Evolutionary conservation across 2,888 invertebrate species (phyloP), one percentile per base, ranked within the genome.

Genomic region (Mesodorylaimus sp.): DNA sequence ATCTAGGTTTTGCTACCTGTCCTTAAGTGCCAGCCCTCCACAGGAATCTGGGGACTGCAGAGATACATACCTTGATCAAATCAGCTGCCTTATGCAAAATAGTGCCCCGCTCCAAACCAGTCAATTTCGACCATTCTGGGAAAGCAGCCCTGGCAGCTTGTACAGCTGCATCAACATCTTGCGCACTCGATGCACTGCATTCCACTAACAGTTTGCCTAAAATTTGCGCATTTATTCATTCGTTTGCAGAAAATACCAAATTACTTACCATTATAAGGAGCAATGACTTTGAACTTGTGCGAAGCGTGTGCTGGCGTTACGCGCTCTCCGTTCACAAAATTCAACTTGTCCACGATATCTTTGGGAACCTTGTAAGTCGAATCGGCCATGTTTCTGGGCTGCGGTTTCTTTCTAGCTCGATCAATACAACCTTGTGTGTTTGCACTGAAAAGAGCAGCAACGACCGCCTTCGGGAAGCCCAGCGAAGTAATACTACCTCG

Each of bases 141-240:
- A 69, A 69, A 1, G 70, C 72, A 13, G 56, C 48, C 49, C 59
- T 60, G 1, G 73, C 70, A 47, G 57, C 53, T 13, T 53, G 45
- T 1, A 73, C 68, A 16, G 72, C 72, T 28, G 54, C 50, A 50
- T 70, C 60, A 2, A 74, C 66, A 54, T 73, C 71, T 37, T 59
- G 52, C 16, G 45, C 48, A 25, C 64, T 13, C 3, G 51, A 52
- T 2, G 47, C 21, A 5, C 32, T n/a, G 13, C 28, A 26, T 3
- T 52, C 42, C 7, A 19, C 24, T 5, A 52, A 23, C 16, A 46
- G 2, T n/a, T 52, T 25, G 16, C 52, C 52, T 52, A 26, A 5
- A 10, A 50, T n/a, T n/a, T n/a, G n/a, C n/a, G n/a, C n/a, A n/a
- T n/a, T n/a, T n/a, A n/a, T n/a, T n/a, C n/a, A n/a, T n/a, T n/a